Evolutionary conservation across 2,888 invertebrate species (phyloP).

Genomic region (Agrotis ipsilon): DNA sequence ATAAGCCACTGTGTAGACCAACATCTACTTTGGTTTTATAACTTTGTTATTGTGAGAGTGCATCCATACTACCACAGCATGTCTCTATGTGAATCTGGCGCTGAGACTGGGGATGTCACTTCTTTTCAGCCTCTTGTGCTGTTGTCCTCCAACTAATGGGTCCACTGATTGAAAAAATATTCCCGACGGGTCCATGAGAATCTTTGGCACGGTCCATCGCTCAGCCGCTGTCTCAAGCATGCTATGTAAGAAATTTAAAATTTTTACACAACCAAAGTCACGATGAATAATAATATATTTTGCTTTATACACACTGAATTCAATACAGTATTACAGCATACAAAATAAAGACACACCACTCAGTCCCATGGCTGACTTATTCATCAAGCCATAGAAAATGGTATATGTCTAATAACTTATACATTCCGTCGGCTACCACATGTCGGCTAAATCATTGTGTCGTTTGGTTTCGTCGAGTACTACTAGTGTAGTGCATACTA

Average conservation of each 20-base stretch:
- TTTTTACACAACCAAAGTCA: conserved; percentile 10
- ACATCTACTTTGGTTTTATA: too few relatives aligned
- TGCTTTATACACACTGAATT: conserved; percentile 10
- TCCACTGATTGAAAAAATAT: too few relatives aligned
- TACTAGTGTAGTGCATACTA: background rate
- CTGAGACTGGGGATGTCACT: too few relatives aligned
- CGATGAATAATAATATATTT: conserved; percentile 16
- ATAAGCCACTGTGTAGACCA: too few relatives aligned
- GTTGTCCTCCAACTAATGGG: too few relatives aligned
- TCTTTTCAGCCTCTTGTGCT: too few relatives aligned
- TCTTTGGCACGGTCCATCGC: too few relatives aligned
- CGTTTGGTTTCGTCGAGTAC: conserved; percentile 24
- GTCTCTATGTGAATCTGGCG: too few relatives aligned
- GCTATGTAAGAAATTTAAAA: background rate
- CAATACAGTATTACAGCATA: conserved; percentile 9
- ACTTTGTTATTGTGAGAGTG: too few relatives aligned
- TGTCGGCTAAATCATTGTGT: conserved; percentile 52
- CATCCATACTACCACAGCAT: too few relatives aligned
- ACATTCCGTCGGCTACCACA: conserved; percentile 51
- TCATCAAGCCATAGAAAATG: conserved; percentile 40
- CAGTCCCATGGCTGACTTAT: conserved; percentile 48
- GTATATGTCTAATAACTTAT: conserved; percentile 52
- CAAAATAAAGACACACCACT: conserved; percentile 37
- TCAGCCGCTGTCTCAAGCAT: too few relatives aligned
- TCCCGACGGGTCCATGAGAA: too few relatives aligned